Evolutionary conservation across 2,888 invertebrate species (phyloP).

Genomic region (Pammene fasciana): DNA sequence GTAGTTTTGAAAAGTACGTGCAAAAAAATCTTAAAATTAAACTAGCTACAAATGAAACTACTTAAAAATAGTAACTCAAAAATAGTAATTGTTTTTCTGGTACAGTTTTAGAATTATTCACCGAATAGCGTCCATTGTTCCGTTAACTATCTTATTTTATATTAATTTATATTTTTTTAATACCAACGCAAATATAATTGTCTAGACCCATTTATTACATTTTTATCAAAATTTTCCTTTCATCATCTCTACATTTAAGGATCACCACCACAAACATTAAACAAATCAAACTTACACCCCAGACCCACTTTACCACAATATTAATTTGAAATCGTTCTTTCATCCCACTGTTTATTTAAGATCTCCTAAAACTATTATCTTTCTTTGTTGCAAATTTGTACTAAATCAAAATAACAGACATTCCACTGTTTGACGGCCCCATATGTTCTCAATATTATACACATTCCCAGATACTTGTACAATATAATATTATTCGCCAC

Average conservation of each 20-base stretch:
- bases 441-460: slow-evolving; percentile 29
- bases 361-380: not conserved
- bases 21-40: no score
- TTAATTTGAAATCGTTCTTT: not conserved
- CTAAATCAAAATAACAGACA: slow-evolving; percentile 25
- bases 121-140: no score
- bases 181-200: no score
- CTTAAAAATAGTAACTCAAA: no score
- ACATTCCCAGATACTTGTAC: slow-evolving; percentile 44
- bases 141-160: no score
- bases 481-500: slow-evolving; percentile 63
- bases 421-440: slow-evolving; percentile 11
- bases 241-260: not conserved
- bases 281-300: not conserved
- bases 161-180: no score
- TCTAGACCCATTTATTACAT: no score
- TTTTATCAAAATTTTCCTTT: not conserved
- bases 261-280: no score
- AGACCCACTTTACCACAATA: slow-evolving; percentile 2
- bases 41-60: no score
- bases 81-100: no score
- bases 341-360: not conserved
- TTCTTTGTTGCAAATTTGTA: not conserved
- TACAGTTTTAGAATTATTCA: no score
- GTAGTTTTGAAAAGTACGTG: no score